Conservation (phyloP, 2,113 vertebrate genomes). For the Mesocricetus auratus region DNA sequence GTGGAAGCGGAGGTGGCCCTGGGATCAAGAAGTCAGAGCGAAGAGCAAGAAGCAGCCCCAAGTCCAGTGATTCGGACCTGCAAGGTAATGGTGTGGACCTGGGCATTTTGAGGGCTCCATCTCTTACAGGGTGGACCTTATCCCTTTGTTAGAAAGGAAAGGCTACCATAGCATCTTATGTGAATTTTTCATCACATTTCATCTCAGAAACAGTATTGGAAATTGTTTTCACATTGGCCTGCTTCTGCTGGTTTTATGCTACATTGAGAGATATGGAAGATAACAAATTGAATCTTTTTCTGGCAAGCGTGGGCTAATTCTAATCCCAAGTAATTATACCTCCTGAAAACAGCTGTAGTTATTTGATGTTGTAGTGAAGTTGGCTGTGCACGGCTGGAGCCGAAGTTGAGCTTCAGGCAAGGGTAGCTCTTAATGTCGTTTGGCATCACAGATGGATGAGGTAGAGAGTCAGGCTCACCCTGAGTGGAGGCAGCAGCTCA, state of each 20-base stretch:
- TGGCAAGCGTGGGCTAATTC: neutral
- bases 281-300: slow-evolving; percentile 48
- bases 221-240: neutral
- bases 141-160: neutral
- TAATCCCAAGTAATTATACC: slow-evolving; percentile 3
- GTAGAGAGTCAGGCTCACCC: neutral
- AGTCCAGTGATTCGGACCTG: slow-evolving; percentile 91
- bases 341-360: neutral
- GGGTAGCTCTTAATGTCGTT: neutral
- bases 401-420: neutral
- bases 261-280: neutral
- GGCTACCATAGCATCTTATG: neutral
- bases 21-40: slow-evolving; percentile 92
- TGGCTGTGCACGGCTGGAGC: neutral
- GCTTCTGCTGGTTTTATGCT: neutral
- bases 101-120: neutral
- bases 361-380: neutral
- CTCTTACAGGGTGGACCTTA: neutral
- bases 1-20: slow-evolving; percentile 85
- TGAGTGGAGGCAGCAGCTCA: neutral
- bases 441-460: neutral
- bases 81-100: slow-evolving; percentile 86
- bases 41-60: slow-evolving; percentile 94
- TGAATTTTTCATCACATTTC: slow-evolving; percentile 11
- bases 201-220: neutral